Conservation (phyloP, 2,113 vertebrate genomes). For the Cyprinodon tularosa region DNA sequence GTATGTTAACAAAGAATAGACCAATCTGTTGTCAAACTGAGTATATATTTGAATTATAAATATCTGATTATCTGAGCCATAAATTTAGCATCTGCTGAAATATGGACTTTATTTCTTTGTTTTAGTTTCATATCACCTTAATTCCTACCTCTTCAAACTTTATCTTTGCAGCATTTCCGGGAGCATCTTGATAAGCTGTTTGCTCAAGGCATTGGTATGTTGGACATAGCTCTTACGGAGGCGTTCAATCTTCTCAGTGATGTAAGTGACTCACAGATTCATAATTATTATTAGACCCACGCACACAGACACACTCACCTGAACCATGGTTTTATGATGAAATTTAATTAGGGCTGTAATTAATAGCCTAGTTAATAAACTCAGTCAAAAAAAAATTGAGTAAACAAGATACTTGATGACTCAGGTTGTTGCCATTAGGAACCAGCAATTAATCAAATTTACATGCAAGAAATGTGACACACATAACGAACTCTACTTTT, state of each 20-base stretch:
- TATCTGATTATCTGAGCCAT: rapidly evolving
- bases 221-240: constrained; percentile 93
- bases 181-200: constrained; percentile 94
- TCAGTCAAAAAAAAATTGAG: constrained; percentile 34
- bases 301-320: background rate
- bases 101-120: background rate
- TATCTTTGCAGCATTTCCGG: constrained; percentile 89
- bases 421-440: constrained; percentile 44
- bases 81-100: background rate
- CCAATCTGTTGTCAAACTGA: too few relatives aligned
- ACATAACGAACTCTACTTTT: background rate
- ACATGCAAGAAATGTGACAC: constrained; percentile 1
- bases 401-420: constrained; percentile 60
- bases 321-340: constrained; percentile 10
- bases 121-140: background rate
- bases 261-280: constrained; percentile 78
- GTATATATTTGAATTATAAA: background rate
- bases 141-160: constrained; percentile 5
- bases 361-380: constrained; percentile 57
- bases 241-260: constrained; percentile 93
- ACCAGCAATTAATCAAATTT: constrained; percentile 40
- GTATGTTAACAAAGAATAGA: background rate
- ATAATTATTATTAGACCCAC: background rate
- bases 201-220: constrained; percentile 96
- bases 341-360: constrained; percentile 61